These are phyloP conservation scores for Melanerpes aurifrons DNA, from an alignment of 2,113 vertebrate species.

Conservation along the genomic window DNA sequence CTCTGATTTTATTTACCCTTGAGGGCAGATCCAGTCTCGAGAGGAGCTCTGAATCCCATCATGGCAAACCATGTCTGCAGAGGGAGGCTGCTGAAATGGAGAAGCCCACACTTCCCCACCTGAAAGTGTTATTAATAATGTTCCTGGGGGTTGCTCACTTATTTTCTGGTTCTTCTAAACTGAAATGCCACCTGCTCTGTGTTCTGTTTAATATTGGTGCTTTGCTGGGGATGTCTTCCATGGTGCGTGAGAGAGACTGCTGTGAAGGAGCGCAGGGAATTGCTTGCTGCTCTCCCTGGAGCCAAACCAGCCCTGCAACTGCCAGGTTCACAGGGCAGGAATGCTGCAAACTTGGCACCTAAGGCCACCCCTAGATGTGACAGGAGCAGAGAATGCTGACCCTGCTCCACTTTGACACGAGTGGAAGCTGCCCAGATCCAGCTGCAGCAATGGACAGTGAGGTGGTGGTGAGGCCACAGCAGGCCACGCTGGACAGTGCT, in stretches of 20 bases:
- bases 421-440: not conserved
- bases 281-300: not conserved
- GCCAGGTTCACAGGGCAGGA: not conserved
- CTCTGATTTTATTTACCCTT: slow-evolving; percentile 40
- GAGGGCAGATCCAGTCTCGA: slow-evolving; percentile 17
- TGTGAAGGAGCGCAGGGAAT: not conserved
- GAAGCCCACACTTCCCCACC: not conserved
- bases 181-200: not conserved
- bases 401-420: not conserved
- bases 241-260: not conserved
- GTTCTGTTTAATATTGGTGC: not conserved
- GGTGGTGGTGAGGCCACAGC: not conserved
- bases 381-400: not conserved
- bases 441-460: not conserved
- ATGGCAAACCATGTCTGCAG: not conserved
- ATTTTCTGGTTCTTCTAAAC: not conserved
- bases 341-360: not conserved
- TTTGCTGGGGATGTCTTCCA: not conserved
- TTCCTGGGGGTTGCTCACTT: not conserved
- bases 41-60: not conserved
- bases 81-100: not conserved
- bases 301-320: not conserved
- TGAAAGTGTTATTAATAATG: not conserved
- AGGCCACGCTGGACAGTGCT: not conserved
- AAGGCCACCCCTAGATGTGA: not conserved